Evolutionary conservation across 2,888 invertebrate species (phyloP), one percentile per base, ranked within the genome.

Genomic region (Polyploca ridens): DNA sequence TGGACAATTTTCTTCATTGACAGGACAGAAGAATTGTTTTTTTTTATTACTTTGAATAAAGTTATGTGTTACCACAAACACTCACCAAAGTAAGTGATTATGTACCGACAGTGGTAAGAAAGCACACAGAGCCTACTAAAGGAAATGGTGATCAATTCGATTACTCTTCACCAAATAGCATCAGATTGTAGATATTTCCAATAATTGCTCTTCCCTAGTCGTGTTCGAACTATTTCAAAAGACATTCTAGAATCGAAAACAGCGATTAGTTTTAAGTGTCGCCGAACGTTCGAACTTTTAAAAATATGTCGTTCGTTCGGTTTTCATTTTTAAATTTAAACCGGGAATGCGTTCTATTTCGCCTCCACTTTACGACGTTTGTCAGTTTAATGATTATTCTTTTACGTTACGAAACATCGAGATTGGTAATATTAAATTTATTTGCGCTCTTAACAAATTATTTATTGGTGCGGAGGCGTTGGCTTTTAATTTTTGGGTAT

Each of bases 231-330:
- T 90, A 90, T 91, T 92, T 90, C 90, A 87, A 87, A 88, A 90
- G 86, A 86, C 87, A 87, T 84, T 83, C 86, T 85, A 85, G 91
- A 92, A 93, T 93, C 94, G 93, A 93, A 93, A 93, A 92, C 93
- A 92, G 87, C 92, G 93, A 94, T 94, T 93, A 93, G 93, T 93
- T 91, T 89, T 88, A 89, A 90, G 87, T 91, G 91, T 89, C 90
- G 84, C 79, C 85, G 54, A 54, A 54, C 54, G 90, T 93, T 92
- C 92, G 93, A 93, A 92, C 88, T 90, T 90, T 91, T 93, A 93
- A 93, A 93, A 92, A 93, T 93, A 93, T 93, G 93, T 92, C 89
- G 91, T 85, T 82, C 89, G 90, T 92, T 91, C 89, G 87, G 87
- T 89, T 92, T 91, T 89, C 85, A 84, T 86, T 86, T 54, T 86